Conservation (phyloP, 2,113 vertebrate species). For the Campylomormyrus tamandua region DNA sequence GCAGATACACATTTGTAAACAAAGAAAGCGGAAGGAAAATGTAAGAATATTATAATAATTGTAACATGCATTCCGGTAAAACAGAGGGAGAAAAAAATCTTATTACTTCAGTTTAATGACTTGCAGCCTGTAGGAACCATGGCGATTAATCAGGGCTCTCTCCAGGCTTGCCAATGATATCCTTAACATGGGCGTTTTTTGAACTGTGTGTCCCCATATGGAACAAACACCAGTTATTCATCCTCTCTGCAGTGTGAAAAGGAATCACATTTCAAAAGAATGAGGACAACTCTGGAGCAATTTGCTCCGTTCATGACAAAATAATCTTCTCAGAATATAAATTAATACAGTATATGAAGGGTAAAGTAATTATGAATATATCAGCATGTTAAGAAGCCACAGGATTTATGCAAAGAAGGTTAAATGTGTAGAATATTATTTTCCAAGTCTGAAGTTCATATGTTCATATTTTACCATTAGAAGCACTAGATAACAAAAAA, state of each 20-base stretch:
- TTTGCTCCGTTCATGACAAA: background rate
- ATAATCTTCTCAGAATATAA: background rate
- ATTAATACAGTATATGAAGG: background rate
- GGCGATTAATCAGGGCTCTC: slow-evolving; percentile 9
- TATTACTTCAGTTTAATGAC: slow-evolving; percentile 9
- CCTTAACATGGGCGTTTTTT: background rate
- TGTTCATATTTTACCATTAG: background rate
- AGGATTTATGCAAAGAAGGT: background rate
- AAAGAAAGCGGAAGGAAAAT: background rate
- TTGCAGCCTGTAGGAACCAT: background rate
- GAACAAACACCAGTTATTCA: background rate
- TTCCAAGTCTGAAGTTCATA: background rate
- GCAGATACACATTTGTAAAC: background rate
- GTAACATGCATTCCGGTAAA: background rate
- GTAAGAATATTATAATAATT: background rate
- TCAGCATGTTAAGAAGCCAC: background rate
- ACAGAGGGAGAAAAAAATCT: background rate
- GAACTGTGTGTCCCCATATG: background rate
- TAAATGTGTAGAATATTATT: background rate
- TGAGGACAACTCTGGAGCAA: background rate
- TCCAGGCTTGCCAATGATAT: background rate
- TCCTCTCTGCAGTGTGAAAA: slow-evolving; percentile 1
- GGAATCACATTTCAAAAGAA: background rate
- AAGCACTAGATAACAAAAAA: background rate
- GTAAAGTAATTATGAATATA: slow-evolving; percentile 1